A percentile compares a stretch with the other conserved stretches of the same genome.
phyloP scores from a whole-genome alignment of 2,888 invertebrate species.

The Cloeon dipterum region DNA sequence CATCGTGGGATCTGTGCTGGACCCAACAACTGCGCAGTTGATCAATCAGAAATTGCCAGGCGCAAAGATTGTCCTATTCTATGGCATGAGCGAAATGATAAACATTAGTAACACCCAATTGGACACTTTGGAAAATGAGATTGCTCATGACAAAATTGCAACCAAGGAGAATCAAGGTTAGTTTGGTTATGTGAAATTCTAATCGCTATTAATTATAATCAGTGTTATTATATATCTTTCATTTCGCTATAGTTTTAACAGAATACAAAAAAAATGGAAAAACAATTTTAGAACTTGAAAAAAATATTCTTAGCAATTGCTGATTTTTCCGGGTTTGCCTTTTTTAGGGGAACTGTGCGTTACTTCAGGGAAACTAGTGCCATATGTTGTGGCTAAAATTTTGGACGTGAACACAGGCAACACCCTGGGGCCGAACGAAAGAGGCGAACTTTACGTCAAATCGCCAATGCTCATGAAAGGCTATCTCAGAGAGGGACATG shows the following conservation, averaged over 20 bases:
- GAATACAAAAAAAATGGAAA: too few species aligned
- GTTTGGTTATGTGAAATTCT: too few species aligned
- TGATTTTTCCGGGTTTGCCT: neutral
- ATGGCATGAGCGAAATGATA: too few species aligned
- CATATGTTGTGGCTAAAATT: conserved; percentile 3
- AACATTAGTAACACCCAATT: neutral
- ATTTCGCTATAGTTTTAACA: too few species aligned
- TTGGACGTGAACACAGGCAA: neutral
- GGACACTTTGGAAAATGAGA: neutral
- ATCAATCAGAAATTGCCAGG: neutral
- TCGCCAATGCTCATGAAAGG: neutral
- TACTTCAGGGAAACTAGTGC: neutral
- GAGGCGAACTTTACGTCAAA: neutral
- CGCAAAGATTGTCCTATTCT: neutral
- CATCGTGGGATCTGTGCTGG: conserved; percentile 1
- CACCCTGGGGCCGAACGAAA: neutral
- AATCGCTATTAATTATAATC: too few species aligned
- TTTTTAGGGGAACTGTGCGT: neutral
- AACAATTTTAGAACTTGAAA: too few species aligned
- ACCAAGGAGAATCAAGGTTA: too few species aligned
- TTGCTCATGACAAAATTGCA: neutral
- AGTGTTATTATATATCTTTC: too few species aligned
- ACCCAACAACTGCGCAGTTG: neutral
- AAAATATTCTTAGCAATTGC: too few species aligned
- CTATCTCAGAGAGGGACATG: neutral